Percentiles rank a stretch among this genome's conserved stretches.
These are phyloP conservation scores for Anhinga anhinga DNA, from an alignment of 2,113 vertebrate species.

Conservation along the genomic window DNA sequence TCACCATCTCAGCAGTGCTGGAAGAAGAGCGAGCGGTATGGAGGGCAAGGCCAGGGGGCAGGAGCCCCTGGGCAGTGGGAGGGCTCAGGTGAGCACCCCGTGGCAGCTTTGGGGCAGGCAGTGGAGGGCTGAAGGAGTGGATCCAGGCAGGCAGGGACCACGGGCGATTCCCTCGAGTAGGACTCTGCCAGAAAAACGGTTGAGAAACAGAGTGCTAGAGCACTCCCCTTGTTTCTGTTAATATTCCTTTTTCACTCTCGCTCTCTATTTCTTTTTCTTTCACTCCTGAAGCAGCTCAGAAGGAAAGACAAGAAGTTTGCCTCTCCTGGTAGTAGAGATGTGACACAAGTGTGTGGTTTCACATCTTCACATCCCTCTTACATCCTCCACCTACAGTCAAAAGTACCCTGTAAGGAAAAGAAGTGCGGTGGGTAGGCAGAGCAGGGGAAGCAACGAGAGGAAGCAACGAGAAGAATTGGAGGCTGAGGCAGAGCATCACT, in stretches of 20 bases:
- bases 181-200: neutral
- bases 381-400: neutral
- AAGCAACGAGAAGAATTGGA: constrained; percentile 21
- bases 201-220: neutral
- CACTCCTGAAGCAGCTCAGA: neutral
- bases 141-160: neutral
- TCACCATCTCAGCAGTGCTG: neutral
- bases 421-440: neutral
- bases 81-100: neutral
- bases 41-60: neutral
- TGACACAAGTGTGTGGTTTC: neutral
- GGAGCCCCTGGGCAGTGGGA: neutral
- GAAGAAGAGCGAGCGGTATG: neutral
- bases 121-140: neutral
- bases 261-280: neutral
- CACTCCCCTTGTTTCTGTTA: neutral
- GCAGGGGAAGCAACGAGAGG: neutral
- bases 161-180: fast-evolving
- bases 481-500: constrained; percentile 15
- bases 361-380: neutral
- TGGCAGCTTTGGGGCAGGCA: neutral
- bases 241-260: neutral
- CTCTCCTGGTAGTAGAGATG: neutral
- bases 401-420: neutral
- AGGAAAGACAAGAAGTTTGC: neutral